Percentiles rank a stretch among this genome's conserved stretches.
These are phyloP conservation scores for Cepaea nemoralis DNA, from an alignment of 1,140 invertebrate species.

Conservation along the genomic window DNA sequence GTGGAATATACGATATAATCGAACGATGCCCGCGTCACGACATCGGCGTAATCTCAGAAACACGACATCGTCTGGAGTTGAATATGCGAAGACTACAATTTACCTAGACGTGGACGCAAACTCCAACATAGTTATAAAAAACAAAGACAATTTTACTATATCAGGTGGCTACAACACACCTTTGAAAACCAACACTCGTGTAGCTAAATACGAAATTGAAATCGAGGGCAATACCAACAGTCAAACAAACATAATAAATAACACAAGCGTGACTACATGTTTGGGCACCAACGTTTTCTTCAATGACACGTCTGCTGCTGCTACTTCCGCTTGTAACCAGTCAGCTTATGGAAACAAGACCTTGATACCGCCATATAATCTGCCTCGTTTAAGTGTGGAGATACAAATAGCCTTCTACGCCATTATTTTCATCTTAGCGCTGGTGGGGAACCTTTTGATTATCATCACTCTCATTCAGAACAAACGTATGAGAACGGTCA, in stretches of 20 bases:
- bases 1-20: neutral
- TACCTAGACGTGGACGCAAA: neutral
- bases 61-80: neutral
- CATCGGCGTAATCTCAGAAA: neutral
- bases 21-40: neutral
- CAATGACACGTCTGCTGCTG: neutral
- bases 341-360: neutral
- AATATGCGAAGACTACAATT: neutral
- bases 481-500: slow-evolving; percentile 87
- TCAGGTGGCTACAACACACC: neutral
- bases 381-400: slow-evolving; percentile 41
- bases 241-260: too few species aligned
- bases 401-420: slow-evolving; percentile 79
- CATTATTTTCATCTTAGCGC: slow-evolving; percentile 83
- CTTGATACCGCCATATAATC: slow-evolving; percentile 14
- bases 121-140: neutral
- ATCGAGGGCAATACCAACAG: neutral
- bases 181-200: neutral
- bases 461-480: slow-evolving; percentile 85
- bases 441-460: slow-evolving; percentile 85
- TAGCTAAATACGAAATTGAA: neutral
- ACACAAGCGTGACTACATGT: neutral
- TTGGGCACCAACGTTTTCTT: neutral
- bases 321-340: neutral
- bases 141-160: neutral